phyloP scores from a whole-genome alignment of 2,888 invertebrate species.

The Drosophila maculinotata region DNA sequence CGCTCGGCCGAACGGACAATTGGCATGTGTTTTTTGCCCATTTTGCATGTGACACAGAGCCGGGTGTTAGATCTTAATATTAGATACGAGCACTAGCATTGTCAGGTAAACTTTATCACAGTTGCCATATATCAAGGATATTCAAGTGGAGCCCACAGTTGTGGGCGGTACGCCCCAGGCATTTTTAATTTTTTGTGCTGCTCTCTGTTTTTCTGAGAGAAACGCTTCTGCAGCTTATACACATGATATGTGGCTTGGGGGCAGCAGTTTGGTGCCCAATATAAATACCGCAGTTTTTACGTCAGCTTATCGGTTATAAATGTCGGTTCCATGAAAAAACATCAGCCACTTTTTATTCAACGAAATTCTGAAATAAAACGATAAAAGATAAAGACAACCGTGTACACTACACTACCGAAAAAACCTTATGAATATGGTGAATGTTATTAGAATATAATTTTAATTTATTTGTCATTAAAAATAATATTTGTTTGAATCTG shows the following conservation, averaged over 20 bases:
- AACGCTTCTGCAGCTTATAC: constrained; percentile 24
- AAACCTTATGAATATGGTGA: neutral
- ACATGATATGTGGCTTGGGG: constrained; percentile 1
- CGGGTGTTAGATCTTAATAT: constrained; percentile 68
- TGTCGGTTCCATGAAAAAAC: constrained; percentile 22
- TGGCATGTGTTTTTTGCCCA: constrained; percentile 68
- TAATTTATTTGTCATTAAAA: no score
- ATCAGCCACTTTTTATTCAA: constrained; percentile 29
- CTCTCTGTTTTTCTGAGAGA: neutral
- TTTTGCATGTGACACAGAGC: constrained; percentile 36
- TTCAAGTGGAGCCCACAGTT: constrained; percentile 48
- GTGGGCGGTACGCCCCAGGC: constrained; percentile 11
- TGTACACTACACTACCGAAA: constrained; percentile 1
- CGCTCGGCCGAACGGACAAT: constrained; percentile 56
- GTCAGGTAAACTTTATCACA: constrained; percentile 72
- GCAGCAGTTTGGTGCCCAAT: constrained; percentile 15
- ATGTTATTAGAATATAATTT: neutral
- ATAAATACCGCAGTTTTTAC: constrained; percentile 57
- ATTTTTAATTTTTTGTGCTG: constrained; percentile 16
- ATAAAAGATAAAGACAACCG: no score
- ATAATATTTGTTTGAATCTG: no score
- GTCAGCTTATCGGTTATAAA: constrained; percentile 59
- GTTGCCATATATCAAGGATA: constrained; percentile 67
- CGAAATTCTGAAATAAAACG: neutral
- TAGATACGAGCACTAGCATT: constrained; percentile 59